Conservation (phyloP, 2,888 invertebrate genomes). For the Agrenia bidenticulata region DNA sequence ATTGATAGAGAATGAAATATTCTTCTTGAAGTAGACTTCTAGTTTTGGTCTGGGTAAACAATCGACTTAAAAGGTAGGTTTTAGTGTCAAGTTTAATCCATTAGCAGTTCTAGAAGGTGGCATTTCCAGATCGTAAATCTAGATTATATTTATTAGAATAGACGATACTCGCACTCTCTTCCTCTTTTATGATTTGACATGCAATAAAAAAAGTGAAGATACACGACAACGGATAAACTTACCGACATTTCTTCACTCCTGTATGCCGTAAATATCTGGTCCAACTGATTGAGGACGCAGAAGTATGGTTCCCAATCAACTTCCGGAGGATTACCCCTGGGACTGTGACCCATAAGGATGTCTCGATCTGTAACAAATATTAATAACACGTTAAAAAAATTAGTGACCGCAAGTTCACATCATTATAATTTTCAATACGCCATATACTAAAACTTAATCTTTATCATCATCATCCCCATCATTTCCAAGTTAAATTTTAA, state of each 20-base stretch:
- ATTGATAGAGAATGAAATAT: background rate
- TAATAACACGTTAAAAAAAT: constrained; percentile 1
- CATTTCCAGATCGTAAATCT: constrained; percentile 13
- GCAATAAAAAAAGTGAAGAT: background rate
- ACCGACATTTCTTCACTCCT: constrained; percentile 77
- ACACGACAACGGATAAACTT: constrained; percentile 57
- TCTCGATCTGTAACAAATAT: constrained; percentile 54
- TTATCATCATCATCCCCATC: no score
- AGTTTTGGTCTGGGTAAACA: constrained; percentile 5
- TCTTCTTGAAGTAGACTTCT: background rate
- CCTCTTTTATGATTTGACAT: background rate
- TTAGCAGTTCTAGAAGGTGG: background rate
- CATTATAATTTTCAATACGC: no score
- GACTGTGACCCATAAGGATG: constrained; percentile 54
- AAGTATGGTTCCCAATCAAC: constrained; percentile 74
- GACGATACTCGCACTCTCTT: background rate
- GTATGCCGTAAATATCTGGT: constrained; percentile 73
- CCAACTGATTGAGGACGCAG: constrained; percentile 74
- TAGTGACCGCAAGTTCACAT: background rate
- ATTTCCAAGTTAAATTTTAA: no score
- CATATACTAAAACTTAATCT: no score
- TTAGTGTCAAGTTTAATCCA: constrained; percentile 16
- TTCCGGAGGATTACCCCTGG: constrained; percentile 56
- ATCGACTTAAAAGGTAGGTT: constrained; percentile 17
- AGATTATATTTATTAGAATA: constrained; percentile 5